A percentile compares a stretch with the other conserved stretches of the same genome.
Evolutionary conservation across 2,113 vertebrate genomes (phyloP).

Genomic region (Uropsilus gracilis): DNA sequence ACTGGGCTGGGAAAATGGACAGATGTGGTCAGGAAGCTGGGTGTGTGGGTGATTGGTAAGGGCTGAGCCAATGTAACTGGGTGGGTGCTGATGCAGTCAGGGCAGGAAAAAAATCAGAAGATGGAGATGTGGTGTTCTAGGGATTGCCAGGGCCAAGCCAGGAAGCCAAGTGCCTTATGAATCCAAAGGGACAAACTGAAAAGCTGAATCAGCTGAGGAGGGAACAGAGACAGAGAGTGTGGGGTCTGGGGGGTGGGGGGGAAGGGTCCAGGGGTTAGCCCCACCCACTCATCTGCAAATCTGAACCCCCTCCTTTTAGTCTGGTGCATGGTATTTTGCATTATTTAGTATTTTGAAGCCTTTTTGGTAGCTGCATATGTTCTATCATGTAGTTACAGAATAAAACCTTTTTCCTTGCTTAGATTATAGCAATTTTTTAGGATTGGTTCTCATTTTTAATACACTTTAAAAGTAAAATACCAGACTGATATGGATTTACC

Average conservation of each 20-base stretch:
- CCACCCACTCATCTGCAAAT: not conserved
- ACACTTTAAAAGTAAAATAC: not conserved
- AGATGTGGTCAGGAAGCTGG: not conserved
- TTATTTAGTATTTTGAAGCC: not conserved
- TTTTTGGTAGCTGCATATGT: not conserved
- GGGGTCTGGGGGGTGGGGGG: not conserved
- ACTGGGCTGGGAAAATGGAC: not conserved
- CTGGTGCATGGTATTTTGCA: not conserved
- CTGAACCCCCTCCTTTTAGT: not conserved
- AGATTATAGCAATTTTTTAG: not conserved
- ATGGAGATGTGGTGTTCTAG: too few relatives aligned
- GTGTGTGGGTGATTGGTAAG: rapidly evolving
- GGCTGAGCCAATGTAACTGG: not conserved
- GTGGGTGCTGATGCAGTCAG: not conserved
- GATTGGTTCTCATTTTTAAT: not conserved
- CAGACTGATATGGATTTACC: not conserved
- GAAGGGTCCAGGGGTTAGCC: rapidly evolving
- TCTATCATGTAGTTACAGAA: not conserved
- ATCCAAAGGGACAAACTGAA: not conserved
- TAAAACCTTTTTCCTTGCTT: not conserved
- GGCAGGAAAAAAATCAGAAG: not conserved
- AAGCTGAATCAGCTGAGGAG: not conserved
- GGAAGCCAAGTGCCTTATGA: not conserved
- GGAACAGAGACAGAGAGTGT: not conserved
- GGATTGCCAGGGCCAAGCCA: not conserved